A percentile compares a stretch with the other conserved stretches of the same genome.
Evolutionary conservation across 1,140 invertebrate genomes (phyloP).

Genomic region (Scylla paramamosain): DNA sequence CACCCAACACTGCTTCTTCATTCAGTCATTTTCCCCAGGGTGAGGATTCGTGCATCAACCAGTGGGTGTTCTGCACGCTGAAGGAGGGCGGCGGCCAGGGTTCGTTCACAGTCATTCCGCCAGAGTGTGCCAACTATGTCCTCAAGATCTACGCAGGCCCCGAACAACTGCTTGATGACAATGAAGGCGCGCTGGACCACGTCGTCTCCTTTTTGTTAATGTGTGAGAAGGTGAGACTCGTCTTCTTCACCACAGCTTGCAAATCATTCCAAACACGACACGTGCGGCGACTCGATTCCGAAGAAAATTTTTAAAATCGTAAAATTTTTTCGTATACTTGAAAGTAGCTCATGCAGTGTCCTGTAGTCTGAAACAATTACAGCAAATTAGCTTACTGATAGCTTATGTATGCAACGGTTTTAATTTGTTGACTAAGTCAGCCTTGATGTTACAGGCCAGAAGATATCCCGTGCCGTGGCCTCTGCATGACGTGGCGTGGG

Average conservation of each 20-base stretch:
- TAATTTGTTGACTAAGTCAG: neutral
- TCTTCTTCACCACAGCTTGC: no score
- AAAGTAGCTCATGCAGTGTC: no score
- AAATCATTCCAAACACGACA: no score
- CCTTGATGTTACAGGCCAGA: conserved; percentile 51
- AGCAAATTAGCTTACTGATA: no score
- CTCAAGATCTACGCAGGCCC: conserved; percentile 80
- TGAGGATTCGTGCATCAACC: conserved; percentile 79
- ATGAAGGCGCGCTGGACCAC: conserved; percentile 78
- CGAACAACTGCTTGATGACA: conserved; percentile 79
- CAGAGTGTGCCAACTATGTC: conserved; percentile 78
- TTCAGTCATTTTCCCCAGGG: conserved; percentile 23
- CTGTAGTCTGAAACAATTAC: no score
- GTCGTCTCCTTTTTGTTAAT: conserved; percentile 79
- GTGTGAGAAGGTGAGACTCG: conserved; percentile 78
- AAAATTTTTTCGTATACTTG: no score
- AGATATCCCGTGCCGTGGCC: conserved; percentile 78
- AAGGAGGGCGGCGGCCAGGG: conserved; percentile 77
- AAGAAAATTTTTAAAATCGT: no score
- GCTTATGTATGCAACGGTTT: neutral
- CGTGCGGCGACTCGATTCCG: no score
- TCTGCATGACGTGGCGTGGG: conserved; percentile 80
- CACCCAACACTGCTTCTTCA: neutral
- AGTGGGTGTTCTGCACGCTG: conserved; percentile 80
- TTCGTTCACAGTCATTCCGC: conserved; percentile 79